Evolutionary conservation across 2,888 invertebrate genomes (phyloP).

Genomic region (Boloria selene): DNA sequence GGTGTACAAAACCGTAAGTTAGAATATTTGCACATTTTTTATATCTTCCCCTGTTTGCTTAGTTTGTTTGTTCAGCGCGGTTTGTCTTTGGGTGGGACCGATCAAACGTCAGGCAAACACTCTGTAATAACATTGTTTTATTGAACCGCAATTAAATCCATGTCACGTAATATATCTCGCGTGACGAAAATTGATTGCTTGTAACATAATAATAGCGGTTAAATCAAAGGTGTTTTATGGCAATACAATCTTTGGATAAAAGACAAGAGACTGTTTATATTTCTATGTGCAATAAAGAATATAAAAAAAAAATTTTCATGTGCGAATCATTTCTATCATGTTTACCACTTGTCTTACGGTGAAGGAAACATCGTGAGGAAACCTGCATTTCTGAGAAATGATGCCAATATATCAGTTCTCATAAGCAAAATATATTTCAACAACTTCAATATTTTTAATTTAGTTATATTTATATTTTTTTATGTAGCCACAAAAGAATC

Average conservation of each 20-base stretch:
- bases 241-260: no score
- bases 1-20: constrained; percentile 9
- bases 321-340: no score
- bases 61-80: constrained; percentile 49
- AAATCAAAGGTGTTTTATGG: constrained; percentile 5
- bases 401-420: no score
- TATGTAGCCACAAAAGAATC: constrained; percentile 1
- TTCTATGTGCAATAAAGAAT: no score
- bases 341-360: no score
- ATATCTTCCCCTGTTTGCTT: constrained; percentile 57
- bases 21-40: constrained; percentile 41
- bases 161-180: constrained; percentile 43
- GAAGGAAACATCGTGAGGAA: no score
- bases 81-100: constrained; percentile 57
- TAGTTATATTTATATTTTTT: not conserved
- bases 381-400: no score
- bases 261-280: no score
- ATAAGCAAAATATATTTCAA: no score
- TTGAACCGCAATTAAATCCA: constrained; percentile 48
- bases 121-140: constrained; percentile 53
- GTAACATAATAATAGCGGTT: constrained; percentile 24
- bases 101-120: constrained; percentile 57
- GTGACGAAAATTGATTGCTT: constrained; percentile 41
- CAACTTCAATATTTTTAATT: no score
- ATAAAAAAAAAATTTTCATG: no score